phyloP scores from a whole-genome alignment of 2,888 invertebrate species.

The Ganaspis brasiliensis region DNA sequence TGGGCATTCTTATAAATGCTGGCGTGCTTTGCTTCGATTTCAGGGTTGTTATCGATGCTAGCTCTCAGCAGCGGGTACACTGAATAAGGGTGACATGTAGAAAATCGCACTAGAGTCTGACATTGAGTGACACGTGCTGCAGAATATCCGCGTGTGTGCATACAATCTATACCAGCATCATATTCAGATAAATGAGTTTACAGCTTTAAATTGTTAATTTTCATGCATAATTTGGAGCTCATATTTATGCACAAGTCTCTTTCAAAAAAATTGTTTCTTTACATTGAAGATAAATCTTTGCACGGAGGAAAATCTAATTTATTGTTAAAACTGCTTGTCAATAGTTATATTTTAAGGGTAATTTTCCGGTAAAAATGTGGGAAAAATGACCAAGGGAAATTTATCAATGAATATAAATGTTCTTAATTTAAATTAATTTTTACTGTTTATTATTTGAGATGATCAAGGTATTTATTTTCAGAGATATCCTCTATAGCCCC shows the following conservation, averaged over 20 bases:
- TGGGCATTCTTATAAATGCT: slow-evolving; percentile 34
- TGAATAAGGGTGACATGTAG: slow-evolving; percentile 27
- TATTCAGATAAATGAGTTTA: slow-evolving; percentile 24
- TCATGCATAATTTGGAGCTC: background rate
- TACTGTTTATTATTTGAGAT: too few species aligned
- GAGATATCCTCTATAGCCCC: too few species aligned
- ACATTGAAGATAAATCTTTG: too few species aligned
- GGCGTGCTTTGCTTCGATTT: slow-evolving; percentile 25
- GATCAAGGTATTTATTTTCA: too few species aligned
- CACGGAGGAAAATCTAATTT: too few species aligned
- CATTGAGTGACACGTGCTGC: slow-evolving; percentile 38
- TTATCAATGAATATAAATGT: too few species aligned
- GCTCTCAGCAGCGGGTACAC: slow-evolving; percentile 19
- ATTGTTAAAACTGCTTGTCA: too few species aligned
- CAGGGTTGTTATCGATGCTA: slow-evolving; percentile 34
- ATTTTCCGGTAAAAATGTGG: too few species aligned
- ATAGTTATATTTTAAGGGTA: too few species aligned
- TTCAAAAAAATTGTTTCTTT: background rate
- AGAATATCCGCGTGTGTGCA: slow-evolving; percentile 9
- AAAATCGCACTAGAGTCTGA: slow-evolving; percentile 27
- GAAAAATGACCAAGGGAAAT: too few species aligned
- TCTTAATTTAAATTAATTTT: too few species aligned
- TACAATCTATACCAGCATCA: background rate
- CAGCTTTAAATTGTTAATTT: background rate
- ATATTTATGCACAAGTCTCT: too few species aligned